These are phyloP conservation scores for Conomelus anceps DNA, from an alignment of 2,888 invertebrate species.

Conservation along the genomic window DNA sequence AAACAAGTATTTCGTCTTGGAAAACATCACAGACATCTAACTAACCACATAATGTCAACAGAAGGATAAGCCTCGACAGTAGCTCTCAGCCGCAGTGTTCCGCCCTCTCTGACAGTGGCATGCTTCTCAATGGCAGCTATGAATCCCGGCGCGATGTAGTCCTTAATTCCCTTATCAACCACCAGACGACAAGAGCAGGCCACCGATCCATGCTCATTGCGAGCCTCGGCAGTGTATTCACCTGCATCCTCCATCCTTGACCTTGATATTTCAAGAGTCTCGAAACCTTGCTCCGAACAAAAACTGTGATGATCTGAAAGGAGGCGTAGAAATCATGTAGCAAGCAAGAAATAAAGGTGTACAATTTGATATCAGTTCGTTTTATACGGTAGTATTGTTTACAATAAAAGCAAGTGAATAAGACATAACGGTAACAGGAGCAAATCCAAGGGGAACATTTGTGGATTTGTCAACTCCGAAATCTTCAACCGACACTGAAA, in stretches of 20 bases:
- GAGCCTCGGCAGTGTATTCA: constrained; percentile 68
- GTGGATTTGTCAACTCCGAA: too few species aligned
- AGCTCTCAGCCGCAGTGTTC: constrained; percentile 51
- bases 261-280: constrained; percentile 77
- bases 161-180: constrained; percentile 57
- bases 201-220: constrained; percentile 74
- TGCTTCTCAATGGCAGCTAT: constrained; percentile 60
- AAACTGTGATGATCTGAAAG: constrained; percentile 54
- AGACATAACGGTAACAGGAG: too few species aligned
- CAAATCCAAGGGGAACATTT: too few species aligned
- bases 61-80: constrained; percentile 58
- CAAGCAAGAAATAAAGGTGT: too few species aligned
- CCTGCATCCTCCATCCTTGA: constrained; percentile 73
- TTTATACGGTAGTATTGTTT: too few species aligned
- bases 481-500: too few species aligned
- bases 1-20: too few species aligned
- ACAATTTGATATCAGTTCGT: too few species aligned
- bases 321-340: too few species aligned
- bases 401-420: too few species aligned
- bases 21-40: too few species aligned
- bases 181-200: constrained; percentile 59
- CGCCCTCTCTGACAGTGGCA: constrained; percentile 55
- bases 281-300: constrained; percentile 68
- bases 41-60: constrained; percentile 72
- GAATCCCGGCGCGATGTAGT: constrained; percentile 74